These are phyloP conservation scores for Burhinus oedicnemus DNA, from an alignment of 2,113 vertebrate species.

Conservation along the genomic window DNA sequence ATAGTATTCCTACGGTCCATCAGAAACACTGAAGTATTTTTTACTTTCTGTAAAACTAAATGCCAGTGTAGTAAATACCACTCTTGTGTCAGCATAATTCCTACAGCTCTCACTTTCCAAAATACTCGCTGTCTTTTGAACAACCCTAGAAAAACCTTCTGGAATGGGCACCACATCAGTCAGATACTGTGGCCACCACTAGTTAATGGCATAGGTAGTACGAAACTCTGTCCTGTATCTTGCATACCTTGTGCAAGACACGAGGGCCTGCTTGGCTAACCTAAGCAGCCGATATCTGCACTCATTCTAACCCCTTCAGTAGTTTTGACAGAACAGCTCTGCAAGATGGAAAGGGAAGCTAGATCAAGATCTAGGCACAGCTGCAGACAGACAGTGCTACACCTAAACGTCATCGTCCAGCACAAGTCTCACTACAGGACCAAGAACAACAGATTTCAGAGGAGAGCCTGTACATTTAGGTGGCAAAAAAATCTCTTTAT, in stretches of 20 bases:
- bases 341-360: not conserved
- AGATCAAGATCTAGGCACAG: not conserved
- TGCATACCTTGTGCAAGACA: not conserved
- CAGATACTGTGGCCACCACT: not conserved
- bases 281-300: not conserved
- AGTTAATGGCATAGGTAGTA: not conserved
- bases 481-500: not conserved
- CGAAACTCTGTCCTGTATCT: not conserved
- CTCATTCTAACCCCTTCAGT: not conserved
- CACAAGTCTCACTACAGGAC: not conserved
- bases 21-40: not conserved
- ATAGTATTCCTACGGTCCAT: not conserved
- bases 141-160: not conserved
- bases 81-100: not conserved
- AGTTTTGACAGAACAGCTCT: not conserved
- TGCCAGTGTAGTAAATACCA: not conserved
- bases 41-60: not conserved
- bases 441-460: not conserved
- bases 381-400: not conserved
- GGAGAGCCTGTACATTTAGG: not conserved
- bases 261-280: not conserved
- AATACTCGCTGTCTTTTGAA: not conserved
- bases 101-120: not conserved
- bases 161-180: rapidly evolving
- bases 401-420: not conserved